phyloP scores from a whole-genome alignment of 2,113 vertebrate genomes.

The Takifugu flavidus region DNA sequence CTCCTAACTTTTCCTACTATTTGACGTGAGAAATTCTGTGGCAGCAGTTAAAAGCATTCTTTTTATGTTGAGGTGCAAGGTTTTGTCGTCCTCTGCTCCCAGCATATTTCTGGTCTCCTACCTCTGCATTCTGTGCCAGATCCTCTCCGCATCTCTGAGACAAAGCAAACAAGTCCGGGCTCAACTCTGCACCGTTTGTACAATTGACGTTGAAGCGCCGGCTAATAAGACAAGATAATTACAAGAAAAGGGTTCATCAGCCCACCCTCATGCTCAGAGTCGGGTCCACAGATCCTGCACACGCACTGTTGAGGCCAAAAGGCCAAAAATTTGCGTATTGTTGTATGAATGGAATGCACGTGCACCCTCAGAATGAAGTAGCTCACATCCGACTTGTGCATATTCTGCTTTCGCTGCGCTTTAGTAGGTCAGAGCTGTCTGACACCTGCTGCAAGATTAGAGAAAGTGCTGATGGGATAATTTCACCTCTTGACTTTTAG shows the following conservation, averaged over 20 bases:
- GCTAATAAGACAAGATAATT: slow-evolving; percentile 22
- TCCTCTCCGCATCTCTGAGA: not conserved
- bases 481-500: slow-evolving; percentile 33
- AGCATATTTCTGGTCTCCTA: slow-evolving; percentile 22
- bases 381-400: not conserved
- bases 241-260: slow-evolving; percentile 4
- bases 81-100: slow-evolving; percentile 3
- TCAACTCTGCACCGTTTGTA: not conserved
- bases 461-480: slow-evolving; percentile 26
- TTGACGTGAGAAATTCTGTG: slow-evolving; percentile 22
- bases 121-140: not conserved
- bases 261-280: slow-evolving; percentile 17
- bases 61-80: not conserved
- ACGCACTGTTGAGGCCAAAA: not conserved
- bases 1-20: slow-evolving; percentile 23
- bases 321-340: not conserved
- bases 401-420: slow-evolving; percentile 6
- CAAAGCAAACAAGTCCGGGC: not conserved
- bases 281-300: not conserved
- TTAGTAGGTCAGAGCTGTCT: slow-evolving; percentile 1
- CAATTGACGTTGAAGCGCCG: slow-evolving; percentile 4
- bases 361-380: not conserved
- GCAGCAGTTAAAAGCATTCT: slow-evolving; percentile 3
- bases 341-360: slow-evolving; percentile 5
- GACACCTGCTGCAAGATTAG: slow-evolving; percentile 12